These are phyloP conservation scores for Bombycilla garrulus DNA, from an alignment of 2,113 vertebrate genomes.

Conservation along the genomic window DNA sequence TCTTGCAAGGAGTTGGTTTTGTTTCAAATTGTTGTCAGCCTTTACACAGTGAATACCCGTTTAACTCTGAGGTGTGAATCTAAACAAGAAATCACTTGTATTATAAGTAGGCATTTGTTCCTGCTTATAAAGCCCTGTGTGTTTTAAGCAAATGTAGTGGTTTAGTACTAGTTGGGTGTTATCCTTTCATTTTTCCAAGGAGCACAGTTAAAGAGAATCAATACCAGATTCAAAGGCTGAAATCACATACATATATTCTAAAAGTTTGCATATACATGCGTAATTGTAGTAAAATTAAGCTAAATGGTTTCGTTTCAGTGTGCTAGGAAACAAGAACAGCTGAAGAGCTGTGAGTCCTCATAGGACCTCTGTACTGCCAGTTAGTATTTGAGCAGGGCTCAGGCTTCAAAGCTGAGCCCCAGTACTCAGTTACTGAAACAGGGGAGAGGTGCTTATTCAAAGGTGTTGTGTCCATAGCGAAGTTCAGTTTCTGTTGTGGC, in stretches of 20 bases:
- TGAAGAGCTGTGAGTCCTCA: neutral
- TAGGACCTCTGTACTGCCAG: neutral
- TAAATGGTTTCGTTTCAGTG: neutral
- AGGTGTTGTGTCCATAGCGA: neutral
- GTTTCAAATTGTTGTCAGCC: neutral
- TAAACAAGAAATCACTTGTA: neutral
- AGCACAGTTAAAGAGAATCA: neutral
- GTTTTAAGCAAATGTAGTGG: neutral
- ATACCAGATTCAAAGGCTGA: neutral
- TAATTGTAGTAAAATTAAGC: neutral
- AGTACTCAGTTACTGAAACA: neutral
- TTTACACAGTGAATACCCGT: neutral
- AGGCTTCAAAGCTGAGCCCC: neutral
- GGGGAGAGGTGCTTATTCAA: fast-evolving
- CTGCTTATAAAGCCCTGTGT: neutral
- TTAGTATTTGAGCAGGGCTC: neutral
- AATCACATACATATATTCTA: neutral
- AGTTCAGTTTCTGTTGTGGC: neutral
- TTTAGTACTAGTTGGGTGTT: neutral
- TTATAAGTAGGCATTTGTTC: neutral
- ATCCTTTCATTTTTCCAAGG: neutral
- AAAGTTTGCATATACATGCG: neutral
- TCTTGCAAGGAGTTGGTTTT: neutral
- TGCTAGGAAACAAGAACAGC: neutral
- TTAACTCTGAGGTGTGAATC: neutral